Evolutionary conservation across 1,140 invertebrate genomes (phyloP).

Genomic region (Hylyphantes graminicola): DNA sequence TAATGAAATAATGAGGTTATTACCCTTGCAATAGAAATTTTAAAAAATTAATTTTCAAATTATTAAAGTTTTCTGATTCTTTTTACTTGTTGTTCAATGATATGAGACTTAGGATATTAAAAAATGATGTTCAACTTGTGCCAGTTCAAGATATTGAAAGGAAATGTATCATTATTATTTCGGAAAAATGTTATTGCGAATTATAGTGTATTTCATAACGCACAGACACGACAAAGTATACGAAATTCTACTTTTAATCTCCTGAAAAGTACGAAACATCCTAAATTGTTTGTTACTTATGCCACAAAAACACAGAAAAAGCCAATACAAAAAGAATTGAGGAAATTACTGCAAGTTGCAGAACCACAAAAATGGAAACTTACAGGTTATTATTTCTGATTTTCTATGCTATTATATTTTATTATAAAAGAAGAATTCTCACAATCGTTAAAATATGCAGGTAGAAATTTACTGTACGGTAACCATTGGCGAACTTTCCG

Average conservation of each 20-base stretch:
- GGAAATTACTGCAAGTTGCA: constrained; percentile 64
- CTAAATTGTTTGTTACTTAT: not conserved
- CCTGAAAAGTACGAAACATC: not conserved
- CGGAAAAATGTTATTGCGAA: constrained; percentile 8
- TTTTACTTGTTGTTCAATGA: not conserved
- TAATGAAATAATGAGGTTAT: too few species aligned
- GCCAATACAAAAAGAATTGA: constrained; percentile 47
- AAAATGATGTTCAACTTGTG: constrained; percentile 2
- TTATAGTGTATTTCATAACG: constrained; percentile 13
- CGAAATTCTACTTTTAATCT: constrained; percentile 7
- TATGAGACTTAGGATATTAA: not conserved
- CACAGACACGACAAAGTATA: not conserved
- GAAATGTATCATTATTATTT: not conserved
- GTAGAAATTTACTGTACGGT: too few species aligned
- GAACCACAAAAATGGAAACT: constrained; percentile 66
- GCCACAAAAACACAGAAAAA: not conserved
- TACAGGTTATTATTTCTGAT: constrained; percentile 62
- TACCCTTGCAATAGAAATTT: too few species aligned
- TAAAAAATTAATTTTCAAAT: too few species aligned
- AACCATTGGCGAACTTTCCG: too few species aligned
- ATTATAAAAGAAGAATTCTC: too few species aligned
- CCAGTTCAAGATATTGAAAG: not conserved
- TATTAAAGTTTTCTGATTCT: too few species aligned
- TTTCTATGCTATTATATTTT: too few species aligned
- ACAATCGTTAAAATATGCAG: too few species aligned